These are phyloP conservation scores for Chironomus striatipennis DNA, from an alignment of 1,140 invertebrate genomes.

Conservation along the genomic window DNA sequence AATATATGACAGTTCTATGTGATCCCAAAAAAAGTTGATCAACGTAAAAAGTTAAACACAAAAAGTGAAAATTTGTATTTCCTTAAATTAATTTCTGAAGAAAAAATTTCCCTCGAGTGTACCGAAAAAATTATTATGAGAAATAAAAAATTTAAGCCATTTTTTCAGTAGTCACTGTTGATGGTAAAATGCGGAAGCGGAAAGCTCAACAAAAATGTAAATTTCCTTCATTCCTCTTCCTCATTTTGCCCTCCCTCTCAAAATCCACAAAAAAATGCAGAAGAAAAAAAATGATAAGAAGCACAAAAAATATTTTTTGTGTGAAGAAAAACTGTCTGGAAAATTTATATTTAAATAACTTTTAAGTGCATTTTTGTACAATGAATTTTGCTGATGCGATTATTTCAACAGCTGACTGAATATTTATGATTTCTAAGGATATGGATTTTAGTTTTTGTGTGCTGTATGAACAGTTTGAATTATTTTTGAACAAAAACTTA, in stretches of 20 bases:
- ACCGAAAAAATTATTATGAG: neutral
- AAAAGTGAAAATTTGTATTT: no score
- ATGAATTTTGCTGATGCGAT: no score
- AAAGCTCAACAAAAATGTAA: constrained; percentile 14
- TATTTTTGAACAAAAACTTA: no score
- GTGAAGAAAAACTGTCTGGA: constrained; percentile 1
- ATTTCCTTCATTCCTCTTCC: neutral
- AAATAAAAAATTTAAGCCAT: neutral
- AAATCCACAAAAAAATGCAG: neutral
- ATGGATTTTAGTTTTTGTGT: no score
- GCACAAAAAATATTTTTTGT: neutral
- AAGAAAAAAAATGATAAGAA: neutral
- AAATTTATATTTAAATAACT: constrained; percentile 15
- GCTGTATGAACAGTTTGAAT: no score
- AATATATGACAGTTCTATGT: no score
- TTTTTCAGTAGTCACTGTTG: neutral
- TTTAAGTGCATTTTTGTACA: neutral
- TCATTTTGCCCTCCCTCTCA: neutral
- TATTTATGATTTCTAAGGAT: no score
- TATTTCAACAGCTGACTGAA: no score
- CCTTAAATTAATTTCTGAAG: neutral
- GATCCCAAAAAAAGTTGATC: no score
- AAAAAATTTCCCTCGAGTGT: neutral
- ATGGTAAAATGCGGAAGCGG: constrained; percentile 5
- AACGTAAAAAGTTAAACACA: no score